These are phyloP conservation scores for Pseudolaguvia tuberculata DNA, from an alignment of 2,113 vertebrate species.

Conservation along the genomic window DNA sequence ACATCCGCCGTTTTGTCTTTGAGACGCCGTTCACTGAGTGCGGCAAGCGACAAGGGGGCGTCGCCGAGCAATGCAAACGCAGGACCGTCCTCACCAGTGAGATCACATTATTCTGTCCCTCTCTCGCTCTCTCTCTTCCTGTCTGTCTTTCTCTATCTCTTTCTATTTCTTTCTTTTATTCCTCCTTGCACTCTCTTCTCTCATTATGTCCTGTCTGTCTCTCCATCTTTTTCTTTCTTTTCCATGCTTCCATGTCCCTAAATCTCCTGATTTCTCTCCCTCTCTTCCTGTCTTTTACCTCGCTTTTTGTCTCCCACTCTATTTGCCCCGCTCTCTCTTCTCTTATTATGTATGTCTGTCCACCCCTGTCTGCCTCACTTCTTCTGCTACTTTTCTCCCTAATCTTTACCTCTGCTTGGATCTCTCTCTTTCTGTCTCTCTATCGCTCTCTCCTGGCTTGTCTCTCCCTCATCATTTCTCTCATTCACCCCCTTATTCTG, in stretches of 20 bases:
- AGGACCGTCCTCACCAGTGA: slow-evolving; percentile 89
- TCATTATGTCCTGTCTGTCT: not conserved
- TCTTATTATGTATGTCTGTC: not conserved
- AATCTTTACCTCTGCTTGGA: not conserved
- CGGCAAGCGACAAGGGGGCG: slow-evolving; percentile 88
- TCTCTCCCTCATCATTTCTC: not conserved
- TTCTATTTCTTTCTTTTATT: too few relatives aligned
- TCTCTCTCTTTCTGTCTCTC: too few relatives aligned
- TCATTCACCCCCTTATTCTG: too few relatives aligned
- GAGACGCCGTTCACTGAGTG: slow-evolving; percentile 92
- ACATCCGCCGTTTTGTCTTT: slow-evolving; percentile 93
- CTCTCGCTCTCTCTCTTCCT: too few relatives aligned
- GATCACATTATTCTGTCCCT: not conserved
- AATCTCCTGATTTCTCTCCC: not conserved
- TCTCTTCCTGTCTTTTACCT: not conserved
- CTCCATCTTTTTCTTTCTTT: not conserved
- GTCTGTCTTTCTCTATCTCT: too few relatives aligned
- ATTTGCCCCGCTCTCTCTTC: not conserved
- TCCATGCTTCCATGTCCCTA: too few relatives aligned
- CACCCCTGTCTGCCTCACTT: too few relatives aligned
- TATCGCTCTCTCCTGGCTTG: not conserved
- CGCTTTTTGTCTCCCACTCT: not conserved
- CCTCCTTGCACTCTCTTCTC: not conserved
- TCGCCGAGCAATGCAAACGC: slow-evolving; percentile 93
- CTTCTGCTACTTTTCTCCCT: too few relatives aligned